A percentile compares a stretch with the other conserved stretches of the same genome.
These are phyloP conservation scores for Crenuchus spilurus DNA, from an alignment of 2,797 vertebrate genomes.

Conservation along the genomic window DNA sequence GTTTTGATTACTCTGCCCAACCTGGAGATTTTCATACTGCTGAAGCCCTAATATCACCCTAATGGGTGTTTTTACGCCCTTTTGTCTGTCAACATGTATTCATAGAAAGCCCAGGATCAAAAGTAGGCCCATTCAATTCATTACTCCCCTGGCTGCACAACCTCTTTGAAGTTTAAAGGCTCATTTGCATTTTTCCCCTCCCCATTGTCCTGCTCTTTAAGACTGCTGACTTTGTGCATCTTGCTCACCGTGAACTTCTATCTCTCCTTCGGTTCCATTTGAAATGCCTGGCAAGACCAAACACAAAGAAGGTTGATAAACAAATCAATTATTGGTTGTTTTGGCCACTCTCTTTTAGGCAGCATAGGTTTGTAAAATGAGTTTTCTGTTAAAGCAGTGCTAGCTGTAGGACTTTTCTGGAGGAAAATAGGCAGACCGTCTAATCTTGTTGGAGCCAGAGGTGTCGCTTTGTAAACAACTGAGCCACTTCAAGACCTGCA, in stretches of 20 bases:
- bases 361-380: background rate
- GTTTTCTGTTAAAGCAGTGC: constrained; percentile 20
- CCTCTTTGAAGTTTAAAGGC: background rate
- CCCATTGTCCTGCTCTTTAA: background rate
- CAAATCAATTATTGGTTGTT: constrained; percentile 30
- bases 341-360: constrained; percentile 21
- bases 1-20: background rate
- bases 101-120: background rate
- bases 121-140: background rate
- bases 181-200: background rate
- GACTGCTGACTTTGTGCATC: background rate
- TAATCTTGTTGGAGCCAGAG: constrained; percentile 30
- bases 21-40: background rate
- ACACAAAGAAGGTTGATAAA: constrained; percentile 9
- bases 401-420: constrained; percentile 29
- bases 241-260: background rate
- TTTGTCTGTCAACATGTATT: background rate
- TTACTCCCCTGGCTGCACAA: background rate
- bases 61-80: background rate
- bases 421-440: constrained; percentile 34
- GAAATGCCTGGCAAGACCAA: constrained; percentile 8
- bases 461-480: background rate
- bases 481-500: constrained; percentile 9
- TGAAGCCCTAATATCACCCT: background rate
- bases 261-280: constrained; percentile 5